Base-by-base conservation (phyloP, 2,797 vertebrate genomes). In the Protonibea diacanthus region DNA sequence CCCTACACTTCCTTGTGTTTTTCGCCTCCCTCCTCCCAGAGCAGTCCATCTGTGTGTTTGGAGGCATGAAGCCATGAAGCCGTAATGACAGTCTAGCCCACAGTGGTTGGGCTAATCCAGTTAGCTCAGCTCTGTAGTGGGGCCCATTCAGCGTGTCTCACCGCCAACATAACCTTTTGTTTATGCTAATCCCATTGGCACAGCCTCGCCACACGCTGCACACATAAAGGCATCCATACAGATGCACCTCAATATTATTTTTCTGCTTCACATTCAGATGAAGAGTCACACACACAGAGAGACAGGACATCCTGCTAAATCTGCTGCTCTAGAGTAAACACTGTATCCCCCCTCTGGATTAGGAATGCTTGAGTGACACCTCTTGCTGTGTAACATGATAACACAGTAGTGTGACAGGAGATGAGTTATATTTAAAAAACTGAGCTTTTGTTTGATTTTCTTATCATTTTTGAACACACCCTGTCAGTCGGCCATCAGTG, bases 121-220 rank as follows among this genome's bases (percentile, higher is more conserved):
- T 94, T 93, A 88, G 73, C 72, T 76, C 58, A 14, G 63, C 80
- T 61, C 60, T 79, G 64, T 62, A 62, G 76, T 11, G 13, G 51
- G 74, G 27, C 49, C 67, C 77, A 56, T 82, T 90, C 83, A 69
- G 69, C 15, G 29, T 53, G 85, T 69, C 81, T 74, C 75, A 13
- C 75, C 72, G 48, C 70, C 78, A 74, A 25, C 67, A 63, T 75
- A 76, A 76, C 53, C 83, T 88, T 91, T 92, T 93, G 87, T 92
- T 86, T 80, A 58, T n/a, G 47, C n/a, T 91, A 92, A 93, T 93
- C 88, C 84, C 66, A 82, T 84, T 88, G 87, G 63, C 86, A 76
- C n/a, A 4, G 76, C 74, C 53, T 78, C 57, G 6, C 66, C 80
- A 61, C 80, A 77, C 15, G 11, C 72, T 63, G 29, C 76, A 76